Base-by-base conservation (phyloP, 92 coral and sea anemone genomes). In the Desmophyllum pertusum region DNA sequence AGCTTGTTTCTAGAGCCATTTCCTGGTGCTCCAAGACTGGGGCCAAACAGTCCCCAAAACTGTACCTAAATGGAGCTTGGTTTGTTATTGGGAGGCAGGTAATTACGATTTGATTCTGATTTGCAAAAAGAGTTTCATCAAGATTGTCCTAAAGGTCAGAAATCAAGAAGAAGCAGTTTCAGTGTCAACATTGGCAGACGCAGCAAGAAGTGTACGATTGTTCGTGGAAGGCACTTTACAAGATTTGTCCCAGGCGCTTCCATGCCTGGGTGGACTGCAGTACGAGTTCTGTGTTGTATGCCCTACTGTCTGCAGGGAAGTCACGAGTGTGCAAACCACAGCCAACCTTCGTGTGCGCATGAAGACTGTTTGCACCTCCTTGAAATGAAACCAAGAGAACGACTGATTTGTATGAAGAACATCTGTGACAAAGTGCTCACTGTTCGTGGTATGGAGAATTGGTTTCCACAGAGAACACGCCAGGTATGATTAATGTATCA, bases 41-140 rank as follows among this genome's bases (percentile, higher is more conserved):
- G 13, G 76, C 52, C 42, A 51, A 50, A 42, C 84, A 55, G 7
- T 67, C 70, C 4, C 93, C 90, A 19, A 81, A 81, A 70, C 80
- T 89, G 35, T 81, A 63, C 76, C 80, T 45, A n/a, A 75, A 75
- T 27, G 93, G 50, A 23, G 79, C 87, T 23, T 38, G 87, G 52
- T 89, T 89, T 42, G 53, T 89, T 67, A 53, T 89, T 8, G 87
- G 80, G 14, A 38, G 27, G 4, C 25, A 67, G 7, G 31, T 46
- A 14, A 83, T 27, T 69, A 79, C 43, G 84, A 86, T 45, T 45
- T 89, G 23, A 75, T 75, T 66, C 87, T 89, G 5, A 41, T 89
- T 41, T 83, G 87, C 64, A 63, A 70, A n/a, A 89, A 85, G 63
- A 87, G 87, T 23, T 89, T 74, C 63, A 89, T 89, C 42, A 89